Evolutionary conservation across 92 coral and sea anemone genomes (phyloP).

Genomic region (Hydrozoanthus gracilis): DNA sequence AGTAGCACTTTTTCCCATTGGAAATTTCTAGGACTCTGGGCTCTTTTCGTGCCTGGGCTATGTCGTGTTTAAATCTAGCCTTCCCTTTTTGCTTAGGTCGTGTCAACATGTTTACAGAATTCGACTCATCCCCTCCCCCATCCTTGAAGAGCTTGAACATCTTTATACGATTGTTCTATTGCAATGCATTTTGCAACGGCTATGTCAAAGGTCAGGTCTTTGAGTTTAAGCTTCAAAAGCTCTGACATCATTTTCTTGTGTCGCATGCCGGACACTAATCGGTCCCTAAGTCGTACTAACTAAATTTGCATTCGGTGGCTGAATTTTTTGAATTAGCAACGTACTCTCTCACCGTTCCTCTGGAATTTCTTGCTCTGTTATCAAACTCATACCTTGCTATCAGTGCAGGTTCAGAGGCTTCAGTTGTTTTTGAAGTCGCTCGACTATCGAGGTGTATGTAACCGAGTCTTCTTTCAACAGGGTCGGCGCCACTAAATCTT

Average conservation of each 20-base stretch:
- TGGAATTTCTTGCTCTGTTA: no score
- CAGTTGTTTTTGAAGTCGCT: slow-evolving; percentile 43
- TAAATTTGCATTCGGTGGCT: slow-evolving; percentile 67
- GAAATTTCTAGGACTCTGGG: slow-evolving; percentile 8
- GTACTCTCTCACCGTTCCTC: slow-evolving; percentile 70
- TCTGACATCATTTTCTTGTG: slow-evolving; percentile 34
- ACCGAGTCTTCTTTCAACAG: no score
- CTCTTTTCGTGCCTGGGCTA: slow-evolving; percentile 30
- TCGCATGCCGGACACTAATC: slow-evolving; percentile 63
- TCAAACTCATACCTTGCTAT: slow-evolving; percentile 72
- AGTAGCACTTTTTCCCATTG: slow-evolving; percentile 13
- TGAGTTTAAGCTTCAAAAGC: slow-evolving; percentile 5
- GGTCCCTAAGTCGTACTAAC: slow-evolving; percentile 59
- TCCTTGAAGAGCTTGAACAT: background rate
- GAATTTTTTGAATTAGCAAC: no score
- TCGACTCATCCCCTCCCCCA: slow-evolving; percentile 1
- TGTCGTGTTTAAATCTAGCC: background rate
- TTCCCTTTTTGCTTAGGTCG: no score
- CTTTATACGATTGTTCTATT: no score
- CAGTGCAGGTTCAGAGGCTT: slow-evolving; percentile 59
- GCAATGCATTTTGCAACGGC: slow-evolving; percentile 7
- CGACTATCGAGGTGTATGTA: no score
- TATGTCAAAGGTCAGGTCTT: background rate
- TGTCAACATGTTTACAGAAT: slow-evolving; percentile 28
- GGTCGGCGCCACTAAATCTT: slow-evolving; percentile 52